phyloP scores from a whole-genome alignment of 2,113 vertebrate species.

The Morone saxatilis region DNA sequence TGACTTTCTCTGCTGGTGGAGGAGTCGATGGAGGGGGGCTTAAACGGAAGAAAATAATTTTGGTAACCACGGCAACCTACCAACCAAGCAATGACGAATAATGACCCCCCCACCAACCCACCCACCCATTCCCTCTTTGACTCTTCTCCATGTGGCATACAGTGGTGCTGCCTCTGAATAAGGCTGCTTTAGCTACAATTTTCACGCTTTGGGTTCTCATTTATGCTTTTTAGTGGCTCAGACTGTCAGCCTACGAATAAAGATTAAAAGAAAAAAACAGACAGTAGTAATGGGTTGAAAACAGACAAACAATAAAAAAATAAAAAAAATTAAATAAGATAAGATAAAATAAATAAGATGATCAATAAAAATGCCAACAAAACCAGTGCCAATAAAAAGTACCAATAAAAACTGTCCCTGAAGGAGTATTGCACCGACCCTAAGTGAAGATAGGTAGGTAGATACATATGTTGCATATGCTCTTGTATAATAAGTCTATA shows the following conservation, averaged over 20 bases:
- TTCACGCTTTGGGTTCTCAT: not conserved
- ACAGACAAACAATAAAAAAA: no score
- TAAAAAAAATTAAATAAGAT: no score
- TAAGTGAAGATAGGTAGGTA: no score
- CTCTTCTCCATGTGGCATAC: not conserved
- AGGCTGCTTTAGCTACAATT: not conserved
- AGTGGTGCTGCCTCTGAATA: not conserved
- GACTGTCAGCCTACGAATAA: no score
- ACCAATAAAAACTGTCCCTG: no score
- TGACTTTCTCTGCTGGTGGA: constrained; percentile 26
- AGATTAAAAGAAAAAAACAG: not conserved
- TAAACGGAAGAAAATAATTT: constrained; percentile 37
- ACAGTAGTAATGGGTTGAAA: no score
- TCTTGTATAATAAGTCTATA: not conserved
- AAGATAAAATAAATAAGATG: no score
- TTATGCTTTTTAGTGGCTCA: no score
- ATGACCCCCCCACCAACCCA: not conserved
- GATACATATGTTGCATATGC: not conserved
- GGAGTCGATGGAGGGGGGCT: not conserved
- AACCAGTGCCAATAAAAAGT: no score
- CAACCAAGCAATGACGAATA: not conserved
- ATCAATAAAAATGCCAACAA: no score
- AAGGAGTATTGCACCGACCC: no score
- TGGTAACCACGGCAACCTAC: constrained; percentile 30
- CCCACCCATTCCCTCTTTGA: not conserved